A percentile compares a stretch with the other conserved stretches of the same genome.
Evolutionary conservation across 2,797 vertebrate genomes (phyloP).

Genomic region (Centropyge bicolor): DNA sequence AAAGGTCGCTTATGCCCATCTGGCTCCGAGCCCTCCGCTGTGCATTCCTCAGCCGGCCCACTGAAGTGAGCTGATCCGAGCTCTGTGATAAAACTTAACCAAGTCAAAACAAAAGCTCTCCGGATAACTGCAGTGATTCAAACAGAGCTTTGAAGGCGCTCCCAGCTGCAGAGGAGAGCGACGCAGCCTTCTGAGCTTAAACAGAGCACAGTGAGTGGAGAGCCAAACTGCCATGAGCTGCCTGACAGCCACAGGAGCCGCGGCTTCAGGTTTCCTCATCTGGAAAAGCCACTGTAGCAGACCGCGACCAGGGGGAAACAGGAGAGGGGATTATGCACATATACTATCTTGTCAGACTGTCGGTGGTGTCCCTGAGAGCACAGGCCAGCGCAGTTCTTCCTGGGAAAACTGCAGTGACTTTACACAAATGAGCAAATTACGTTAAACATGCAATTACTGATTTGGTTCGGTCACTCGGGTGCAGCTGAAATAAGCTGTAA

Average conservation of each 20-base stretch:
- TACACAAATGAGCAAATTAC: constrained; percentile 35
- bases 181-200: constrained; percentile 44
- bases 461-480: neutral
- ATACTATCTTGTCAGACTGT: constrained; percentile 71
- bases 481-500: neutral
- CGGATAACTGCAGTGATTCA: constrained; percentile 53
- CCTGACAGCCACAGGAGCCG: constrained; percentile 73
- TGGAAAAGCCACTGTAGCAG: constrained; percentile 77
- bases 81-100: constrained; percentile 70
- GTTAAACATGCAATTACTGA: neutral
- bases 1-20: constrained; percentile 19
- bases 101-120: constrained; percentile 72
- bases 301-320: constrained; percentile 28
- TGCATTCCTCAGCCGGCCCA: constrained; percentile 57
- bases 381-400: constrained; percentile 29
- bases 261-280: constrained; percentile 77
- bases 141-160: constrained; percentile 63
- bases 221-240: constrained; percentile 71
- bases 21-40: constrained; percentile 30
- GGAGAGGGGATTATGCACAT: constrained; percentile 61
- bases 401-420: constrained; percentile 36
- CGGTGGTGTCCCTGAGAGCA: constrained; percentile 41
- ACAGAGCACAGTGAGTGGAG: constrained; percentile 56
- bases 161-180: constrained; percentile 60
- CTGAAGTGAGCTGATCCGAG: constrained; percentile 61